Evolutionary conservation across 1,140 invertebrate genomes (phyloP).

Genomic region (Coelopa frigida): DNA sequence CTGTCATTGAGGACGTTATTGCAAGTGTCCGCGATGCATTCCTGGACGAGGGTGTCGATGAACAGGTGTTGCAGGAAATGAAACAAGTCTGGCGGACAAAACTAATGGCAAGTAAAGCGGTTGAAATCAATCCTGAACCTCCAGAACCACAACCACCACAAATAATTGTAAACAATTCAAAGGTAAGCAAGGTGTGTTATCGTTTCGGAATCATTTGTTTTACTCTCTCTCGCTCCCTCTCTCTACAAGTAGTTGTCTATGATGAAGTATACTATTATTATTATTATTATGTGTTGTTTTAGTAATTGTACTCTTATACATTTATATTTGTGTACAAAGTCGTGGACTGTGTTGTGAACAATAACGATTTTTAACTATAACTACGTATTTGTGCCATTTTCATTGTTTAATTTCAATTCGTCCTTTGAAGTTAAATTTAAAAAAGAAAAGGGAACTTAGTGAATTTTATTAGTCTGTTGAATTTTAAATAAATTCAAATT

Average conservation of each 20-base stretch:
- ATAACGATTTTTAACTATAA: no score
- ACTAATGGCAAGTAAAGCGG: conserved; percentile 76
- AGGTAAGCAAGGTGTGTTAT: conserved; percentile 37
- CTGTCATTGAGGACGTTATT: conserved; percentile 96
- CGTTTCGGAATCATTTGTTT: conserved; percentile 13
- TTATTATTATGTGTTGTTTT: conserved; percentile 1
- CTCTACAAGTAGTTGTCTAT: no score
- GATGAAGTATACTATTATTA: conserved; percentile 1
- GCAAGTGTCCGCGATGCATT: conserved; percentile 86
- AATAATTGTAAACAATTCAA: conserved; percentile 51
- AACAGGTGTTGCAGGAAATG: conserved; percentile 89
- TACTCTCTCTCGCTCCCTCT: no score
- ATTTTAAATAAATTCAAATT: no score
- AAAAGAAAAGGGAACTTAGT: no score
- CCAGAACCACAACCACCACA: conserved; percentile 50
- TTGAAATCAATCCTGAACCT: conserved; percentile 60
- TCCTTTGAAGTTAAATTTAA: no score
- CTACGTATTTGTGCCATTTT: no score
- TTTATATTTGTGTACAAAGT: no score
- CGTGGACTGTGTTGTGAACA: no score
- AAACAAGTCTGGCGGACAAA: conserved; percentile 91
- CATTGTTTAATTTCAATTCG: no score
- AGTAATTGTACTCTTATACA: not conserved
- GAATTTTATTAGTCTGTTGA: no score
- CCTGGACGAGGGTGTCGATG: conserved; percentile 94